Conservation (phyloP, 37 sponge, comb jelly and placozoan species). For the Eunapius fragilis region DNA sequence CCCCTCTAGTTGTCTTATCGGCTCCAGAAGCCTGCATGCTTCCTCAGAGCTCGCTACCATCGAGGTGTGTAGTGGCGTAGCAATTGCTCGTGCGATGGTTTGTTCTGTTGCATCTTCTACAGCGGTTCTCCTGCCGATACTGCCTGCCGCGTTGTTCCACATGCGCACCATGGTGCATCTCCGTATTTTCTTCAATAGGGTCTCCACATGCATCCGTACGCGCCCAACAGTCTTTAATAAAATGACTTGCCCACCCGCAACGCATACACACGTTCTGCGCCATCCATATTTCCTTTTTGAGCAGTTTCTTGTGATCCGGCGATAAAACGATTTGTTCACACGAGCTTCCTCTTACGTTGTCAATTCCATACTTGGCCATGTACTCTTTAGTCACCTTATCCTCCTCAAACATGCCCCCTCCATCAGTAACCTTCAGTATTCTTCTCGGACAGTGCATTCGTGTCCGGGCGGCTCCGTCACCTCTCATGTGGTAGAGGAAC, state of each 20-base stretch:
- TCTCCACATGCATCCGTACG: not conserved
- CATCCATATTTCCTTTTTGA: not conserved
- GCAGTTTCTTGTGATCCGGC: not conserved
- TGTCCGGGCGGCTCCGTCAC: not conserved
- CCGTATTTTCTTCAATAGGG: not conserved
- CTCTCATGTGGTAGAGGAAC: not conserved
- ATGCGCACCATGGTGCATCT: too few relatives aligned
- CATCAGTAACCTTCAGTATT: not conserved
- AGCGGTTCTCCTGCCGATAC: too few relatives aligned
- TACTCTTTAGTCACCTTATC: not conserved
- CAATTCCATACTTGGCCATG: not conserved
- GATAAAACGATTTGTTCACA: not conserved
- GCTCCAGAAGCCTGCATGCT: too few relatives aligned
- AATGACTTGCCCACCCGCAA: not conserved
- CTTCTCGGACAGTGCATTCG: not conserved
- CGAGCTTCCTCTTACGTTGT: not conserved
- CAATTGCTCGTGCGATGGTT: not conserved
- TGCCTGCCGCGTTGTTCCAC: too few relatives aligned
- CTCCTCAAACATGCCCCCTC: not conserved
- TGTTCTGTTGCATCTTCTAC: not conserved
- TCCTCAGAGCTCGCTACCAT: not conserved
- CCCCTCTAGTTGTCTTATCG: too few relatives aligned
- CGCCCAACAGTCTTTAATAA: not conserved
- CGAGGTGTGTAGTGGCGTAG: not conserved
- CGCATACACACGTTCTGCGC: not conserved